Evolutionary conservation across 2,888 invertebrate species (phyloP).

Genomic region (Agriopis marginaria): DNA sequence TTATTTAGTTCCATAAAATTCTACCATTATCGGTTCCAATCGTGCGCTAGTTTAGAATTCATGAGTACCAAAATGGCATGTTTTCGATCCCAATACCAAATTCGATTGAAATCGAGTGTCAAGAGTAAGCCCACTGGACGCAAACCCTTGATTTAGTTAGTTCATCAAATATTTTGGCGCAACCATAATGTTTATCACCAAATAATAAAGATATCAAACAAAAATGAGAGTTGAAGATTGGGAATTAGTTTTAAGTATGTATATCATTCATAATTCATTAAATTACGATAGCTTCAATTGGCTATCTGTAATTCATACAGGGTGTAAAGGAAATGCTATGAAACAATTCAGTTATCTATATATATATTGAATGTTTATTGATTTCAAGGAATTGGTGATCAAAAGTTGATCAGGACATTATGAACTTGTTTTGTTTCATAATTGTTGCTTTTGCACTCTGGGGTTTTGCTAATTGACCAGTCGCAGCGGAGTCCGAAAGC

Average conservation of each 20-base stretch:
- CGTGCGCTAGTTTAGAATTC: too few species aligned
- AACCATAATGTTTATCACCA: constrained; percentile 64
- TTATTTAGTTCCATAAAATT: too few species aligned
- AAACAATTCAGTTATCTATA: constrained; percentile 5
- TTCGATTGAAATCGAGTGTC: too few species aligned
- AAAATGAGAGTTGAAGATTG: constrained; percentile 63
- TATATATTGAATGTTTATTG: neutral
- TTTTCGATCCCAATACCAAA: too few species aligned
- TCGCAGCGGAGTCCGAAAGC: neutral
- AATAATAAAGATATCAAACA: constrained; percentile 69
- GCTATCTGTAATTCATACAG: constrained; percentile 54
- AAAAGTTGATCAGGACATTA: neutral
- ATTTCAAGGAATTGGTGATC: too few species aligned
- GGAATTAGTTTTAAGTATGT: constrained; percentile 59
- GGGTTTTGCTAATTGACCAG: constrained; percentile 3
- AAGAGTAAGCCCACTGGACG: too few species aligned
- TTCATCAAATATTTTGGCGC: constrained; percentile 34
- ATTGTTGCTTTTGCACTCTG: constrained; percentile 1
- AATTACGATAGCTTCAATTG: constrained; percentile 72
- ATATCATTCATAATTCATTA: constrained; percentile 62
- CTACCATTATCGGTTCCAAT: too few species aligned
- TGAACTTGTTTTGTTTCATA: constrained; percentile 11
- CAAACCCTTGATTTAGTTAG: neutral
- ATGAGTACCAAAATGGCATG: too few species aligned
- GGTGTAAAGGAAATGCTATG: constrained; percentile 7